Evolutionary conservation across 2,113 vertebrate species (phyloP).

Genomic region (Talpa occidentalis): DNA sequence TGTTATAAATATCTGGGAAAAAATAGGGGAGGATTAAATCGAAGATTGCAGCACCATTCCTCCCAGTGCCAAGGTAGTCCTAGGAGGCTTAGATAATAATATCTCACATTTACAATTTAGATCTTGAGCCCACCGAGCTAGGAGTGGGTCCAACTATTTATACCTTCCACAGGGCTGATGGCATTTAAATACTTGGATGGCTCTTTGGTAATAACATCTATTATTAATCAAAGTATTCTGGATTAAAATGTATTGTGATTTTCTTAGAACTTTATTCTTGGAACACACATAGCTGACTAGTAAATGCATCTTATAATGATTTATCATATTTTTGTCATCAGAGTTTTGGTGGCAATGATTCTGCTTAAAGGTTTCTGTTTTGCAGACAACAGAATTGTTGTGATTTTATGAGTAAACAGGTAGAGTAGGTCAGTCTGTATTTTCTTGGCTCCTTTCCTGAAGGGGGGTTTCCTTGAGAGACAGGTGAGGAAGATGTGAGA

Average conservation of each 20-base stretch:
- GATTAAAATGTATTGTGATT: conserved; percentile 31
- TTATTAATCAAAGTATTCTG: conserved; percentile 67
- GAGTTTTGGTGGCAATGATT: neutral
- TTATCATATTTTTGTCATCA: neutral
- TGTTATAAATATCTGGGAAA: conserved; percentile 75
- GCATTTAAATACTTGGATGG: conserved; percentile 64
- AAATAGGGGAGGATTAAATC: conserved; percentile 73
- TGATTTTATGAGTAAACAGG: neutral
- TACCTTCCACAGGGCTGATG: conserved; percentile 36
- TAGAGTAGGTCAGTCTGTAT: neutral
- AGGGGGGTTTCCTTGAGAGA: neutral
- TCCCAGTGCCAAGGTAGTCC: conserved; percentile 66
- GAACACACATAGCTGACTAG: neutral
- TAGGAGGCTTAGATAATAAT: conserved; percentile 77
- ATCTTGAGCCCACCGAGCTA: conserved; percentile 56
- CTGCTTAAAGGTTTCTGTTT: neutral
- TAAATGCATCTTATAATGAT: neutral
- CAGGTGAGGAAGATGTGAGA: neutral
- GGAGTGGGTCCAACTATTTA: conserved; percentile 60
- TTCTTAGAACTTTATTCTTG: neutral
- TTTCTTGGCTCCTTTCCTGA: neutral
- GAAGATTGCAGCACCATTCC: conserved; percentile 64
- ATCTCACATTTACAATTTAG: conserved; percentile 79
- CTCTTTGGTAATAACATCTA: conserved; percentile 59
- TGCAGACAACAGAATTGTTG: neutral